Evolutionary conservation across 2,797 vertebrate genomes (phyloP), one percentile per base, ranked within the genome.

Genomic region (Discoglossus pictus): DNA sequence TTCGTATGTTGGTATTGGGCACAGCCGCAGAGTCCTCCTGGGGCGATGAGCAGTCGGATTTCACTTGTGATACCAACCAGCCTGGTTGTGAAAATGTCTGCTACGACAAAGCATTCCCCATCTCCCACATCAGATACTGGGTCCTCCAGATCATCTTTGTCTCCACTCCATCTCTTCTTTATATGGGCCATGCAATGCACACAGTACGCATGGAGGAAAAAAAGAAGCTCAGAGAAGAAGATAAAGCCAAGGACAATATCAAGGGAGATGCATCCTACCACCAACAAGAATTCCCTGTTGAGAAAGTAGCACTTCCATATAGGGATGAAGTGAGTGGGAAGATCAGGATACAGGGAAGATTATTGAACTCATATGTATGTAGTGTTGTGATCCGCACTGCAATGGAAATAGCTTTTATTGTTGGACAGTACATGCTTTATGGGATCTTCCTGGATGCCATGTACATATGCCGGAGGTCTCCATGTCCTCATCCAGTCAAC

Each of bases 111-210:
- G 96, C 96, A 60, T 99, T 99, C 81, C 97, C 97, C 75, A 98
- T 98, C 46, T 97, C 97, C 25, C 97, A 99, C 36, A 97, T 99
- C 61, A 92, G 97, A 63, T 98, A 93, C 56, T 99, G 97, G 97
- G 95, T 99, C 40, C 91, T 99, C 23, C 97, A 99, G 87, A 95
- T 98, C 25, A 95, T 99, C 69, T 99, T 99, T 0, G 97, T 99
- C 11, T 99, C 97, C 78, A 98, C 97, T 0, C 97, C 97, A 0
- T 98, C 96, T 0, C 89, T 99, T 43, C 90, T 98, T 62, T 99
- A 99, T 83, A 95, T 98, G 95, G 95, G 92, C 73, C 97, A 99
- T 0, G 94, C 96, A 1, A 90, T 98, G 93, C 97, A 99, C 81
- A 91, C 74, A 0, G 93, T 99, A 50, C 93, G 93, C 18, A 79